Base-by-base conservation (phyloP, 2,888 invertebrate genomes). In the Nezara viridula region DNA sequence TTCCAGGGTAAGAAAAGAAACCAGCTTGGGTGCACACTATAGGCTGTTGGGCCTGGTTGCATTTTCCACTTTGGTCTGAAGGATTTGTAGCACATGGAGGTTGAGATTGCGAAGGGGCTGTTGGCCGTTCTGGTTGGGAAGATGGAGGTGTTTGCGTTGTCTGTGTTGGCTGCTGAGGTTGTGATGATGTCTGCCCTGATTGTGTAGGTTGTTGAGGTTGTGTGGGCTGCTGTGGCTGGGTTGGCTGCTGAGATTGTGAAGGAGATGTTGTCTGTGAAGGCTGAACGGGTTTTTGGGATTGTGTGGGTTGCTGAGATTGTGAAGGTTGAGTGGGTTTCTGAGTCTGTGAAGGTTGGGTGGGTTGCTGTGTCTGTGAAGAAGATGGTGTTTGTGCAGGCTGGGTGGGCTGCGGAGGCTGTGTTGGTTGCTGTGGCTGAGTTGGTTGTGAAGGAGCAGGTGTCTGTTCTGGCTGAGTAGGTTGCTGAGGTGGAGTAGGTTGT, bases 1-100 rank as follows among this genome's bases (percentile, higher is more conserved):
- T 94, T 85, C 93, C 93, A 66, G 94, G 93, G 92, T 97, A 95
- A 24, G 95, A 95, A 92, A 95, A 94, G 92, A 96, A 97, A 86
- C 97, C 97, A 92, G 96, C 95, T 91, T 93, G 14, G 1, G 49
- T 86, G 49, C 81, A 86, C 27, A 49, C 50, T 19, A 88, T 88
- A 49, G 66, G 66, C 37, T 88, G 88, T 40, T 89, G 89, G 37
- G 85, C 44, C 55, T 66, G 85, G 81, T 50, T 37, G 44, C 87
- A 85, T 50, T 81, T 52, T 44, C 50, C n/a, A 19, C 24, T 37
- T 73, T 60, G 49, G 89, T 47, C 89, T 88, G 86, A 87, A 60
- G 50, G 77, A 49, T 77, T 47, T 21, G 88, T 27, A 19, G 88
- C 47, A 40, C 77, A 50, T 21, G 88, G 81, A 44, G 21, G 32